Conservation (phyloP, 2,888 invertebrate species). For the Entomobrya proxima region DNA sequence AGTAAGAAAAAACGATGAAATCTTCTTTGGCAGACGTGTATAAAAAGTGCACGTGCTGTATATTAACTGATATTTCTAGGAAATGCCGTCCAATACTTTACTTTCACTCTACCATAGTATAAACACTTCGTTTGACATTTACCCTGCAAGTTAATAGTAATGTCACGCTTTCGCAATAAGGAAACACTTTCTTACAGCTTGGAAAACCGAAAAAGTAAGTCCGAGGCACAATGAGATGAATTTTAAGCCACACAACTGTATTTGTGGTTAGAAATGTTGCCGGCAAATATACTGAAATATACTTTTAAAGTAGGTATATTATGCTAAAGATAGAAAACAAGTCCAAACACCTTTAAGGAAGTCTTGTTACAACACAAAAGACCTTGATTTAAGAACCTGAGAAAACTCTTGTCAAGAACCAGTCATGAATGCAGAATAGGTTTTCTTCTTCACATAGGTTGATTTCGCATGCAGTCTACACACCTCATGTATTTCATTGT, state of each 20-base stretch:
- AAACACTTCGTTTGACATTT: background rate
- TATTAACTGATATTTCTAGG: too few species aligned
- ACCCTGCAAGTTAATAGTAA: background rate
- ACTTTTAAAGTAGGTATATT: too few species aligned
- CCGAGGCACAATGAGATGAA: background rate
- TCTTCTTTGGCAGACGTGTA: too few species aligned
- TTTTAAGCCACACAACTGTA: background rate
- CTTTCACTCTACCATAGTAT: too few species aligned
- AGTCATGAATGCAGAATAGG: constrained; percentile 56
- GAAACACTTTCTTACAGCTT: background rate
- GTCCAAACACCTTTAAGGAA: background rate
- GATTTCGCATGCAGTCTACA: background rate
- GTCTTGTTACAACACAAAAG: constrained; percentile 33
- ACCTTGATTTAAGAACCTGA: constrained; percentile 53
- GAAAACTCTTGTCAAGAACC: too few species aligned
- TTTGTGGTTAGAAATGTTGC: too few species aligned
- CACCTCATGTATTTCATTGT: constrained; percentile 10
- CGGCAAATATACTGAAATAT: too few species aligned
- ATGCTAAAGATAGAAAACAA: background rate
- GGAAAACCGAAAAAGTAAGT: background rate
- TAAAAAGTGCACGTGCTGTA: too few species aligned
- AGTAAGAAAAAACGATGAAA: too few species aligned
- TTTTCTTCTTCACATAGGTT: background rate
- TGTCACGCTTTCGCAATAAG: constrained; percentile 30
- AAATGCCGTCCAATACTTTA: too few species aligned